Conservation (phyloP, 2,797 vertebrate genomes). For the Varecia variegata region DNA sequence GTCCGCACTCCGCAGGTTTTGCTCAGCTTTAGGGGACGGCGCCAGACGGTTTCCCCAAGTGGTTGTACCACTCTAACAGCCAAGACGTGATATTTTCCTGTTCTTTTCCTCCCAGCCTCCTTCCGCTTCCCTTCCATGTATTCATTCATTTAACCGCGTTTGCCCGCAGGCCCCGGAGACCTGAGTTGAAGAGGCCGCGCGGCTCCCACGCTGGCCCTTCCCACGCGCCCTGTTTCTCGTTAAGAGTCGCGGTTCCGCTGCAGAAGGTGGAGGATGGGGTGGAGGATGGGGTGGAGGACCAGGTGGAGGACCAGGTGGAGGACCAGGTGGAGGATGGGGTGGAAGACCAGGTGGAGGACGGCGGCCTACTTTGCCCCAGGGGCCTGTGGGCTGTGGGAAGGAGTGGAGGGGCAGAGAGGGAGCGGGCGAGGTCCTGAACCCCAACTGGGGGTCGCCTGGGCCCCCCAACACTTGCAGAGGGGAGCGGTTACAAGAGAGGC, state of each 20-base stretch:
- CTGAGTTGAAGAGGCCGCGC: background rate
- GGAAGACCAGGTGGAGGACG: slow-evolving; percentile 36
- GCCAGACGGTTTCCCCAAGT: background rate
- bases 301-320: too few relatives aligned
- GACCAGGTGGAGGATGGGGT: too few relatives aligned
- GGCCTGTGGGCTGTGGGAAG: slow-evolving; percentile 44
- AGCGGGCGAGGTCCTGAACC: slow-evolving; percentile 24
- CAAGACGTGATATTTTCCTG: background rate
- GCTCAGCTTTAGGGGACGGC: too few relatives aligned
- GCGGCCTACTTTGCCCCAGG: slow-evolving; percentile 58
- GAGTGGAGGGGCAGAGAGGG: slow-evolving; percentile 44
- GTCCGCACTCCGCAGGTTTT: fast-evolving
- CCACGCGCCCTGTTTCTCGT: slow-evolving; percentile 70
- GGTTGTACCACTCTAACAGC: background rate
- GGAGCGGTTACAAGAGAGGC: background rate
- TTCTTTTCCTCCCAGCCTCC: background rate
- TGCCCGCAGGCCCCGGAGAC: background rate
- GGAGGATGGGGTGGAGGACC: too few relatives aligned
- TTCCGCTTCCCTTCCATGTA: background rate
- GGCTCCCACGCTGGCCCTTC: slow-evolving; percentile 59
- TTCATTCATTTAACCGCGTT: background rate
- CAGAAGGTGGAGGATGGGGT: slow-evolving; percentile 47
- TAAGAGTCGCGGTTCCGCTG: slow-evolving; percentile 71
- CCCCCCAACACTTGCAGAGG: background rate
- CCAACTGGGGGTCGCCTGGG: slow-evolving; percentile 1